A percentile compares a stretch with the other conserved stretches of the same genome.
Evolutionary conservation across 2,113 vertebrate species (phyloP).

Genomic region (Mustela lutreola): DNA sequence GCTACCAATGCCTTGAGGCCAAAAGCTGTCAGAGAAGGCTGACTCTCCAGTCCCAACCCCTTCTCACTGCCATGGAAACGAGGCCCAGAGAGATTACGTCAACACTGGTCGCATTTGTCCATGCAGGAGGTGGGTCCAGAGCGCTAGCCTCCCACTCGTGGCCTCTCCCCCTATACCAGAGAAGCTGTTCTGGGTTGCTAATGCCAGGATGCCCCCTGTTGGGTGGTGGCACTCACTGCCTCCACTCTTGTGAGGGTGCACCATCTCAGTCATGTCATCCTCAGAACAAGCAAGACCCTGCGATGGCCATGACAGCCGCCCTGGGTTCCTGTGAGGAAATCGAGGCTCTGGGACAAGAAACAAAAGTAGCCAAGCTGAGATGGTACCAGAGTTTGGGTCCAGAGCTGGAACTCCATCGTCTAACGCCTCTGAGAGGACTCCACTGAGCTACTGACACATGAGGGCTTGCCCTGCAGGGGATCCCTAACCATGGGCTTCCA

Average conservation of each 20-base stretch:
- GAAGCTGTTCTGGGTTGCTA: background rate
- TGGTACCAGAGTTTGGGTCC: background rate
- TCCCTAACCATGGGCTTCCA: background rate
- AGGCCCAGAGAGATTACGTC: background rate
- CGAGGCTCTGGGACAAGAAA: background rate
- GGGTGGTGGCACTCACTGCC: background rate
- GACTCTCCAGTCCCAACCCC: background rate
- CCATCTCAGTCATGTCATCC: background rate
- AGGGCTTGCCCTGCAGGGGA: background rate
- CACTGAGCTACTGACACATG: background rate
- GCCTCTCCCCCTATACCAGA: background rate
- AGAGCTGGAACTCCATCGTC: background rate
- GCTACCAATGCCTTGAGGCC: background rate
- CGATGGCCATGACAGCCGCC: rapidly evolving
- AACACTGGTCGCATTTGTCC: background rate
- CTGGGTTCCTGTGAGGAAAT: background rate
- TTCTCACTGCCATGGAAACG: background rate
- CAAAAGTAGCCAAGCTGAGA: background rate
- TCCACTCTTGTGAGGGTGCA: background rate
- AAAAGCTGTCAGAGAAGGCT: background rate
- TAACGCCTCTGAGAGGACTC: background rate
- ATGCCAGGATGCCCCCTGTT: background rate
- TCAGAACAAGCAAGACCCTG: background rate
- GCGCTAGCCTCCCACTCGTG: background rate
- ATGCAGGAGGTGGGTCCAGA: background rate